Evolutionary conservation across 1,140 invertebrate genomes (phyloP).

Genomic region (Neodiprion pinetum): DNA sequence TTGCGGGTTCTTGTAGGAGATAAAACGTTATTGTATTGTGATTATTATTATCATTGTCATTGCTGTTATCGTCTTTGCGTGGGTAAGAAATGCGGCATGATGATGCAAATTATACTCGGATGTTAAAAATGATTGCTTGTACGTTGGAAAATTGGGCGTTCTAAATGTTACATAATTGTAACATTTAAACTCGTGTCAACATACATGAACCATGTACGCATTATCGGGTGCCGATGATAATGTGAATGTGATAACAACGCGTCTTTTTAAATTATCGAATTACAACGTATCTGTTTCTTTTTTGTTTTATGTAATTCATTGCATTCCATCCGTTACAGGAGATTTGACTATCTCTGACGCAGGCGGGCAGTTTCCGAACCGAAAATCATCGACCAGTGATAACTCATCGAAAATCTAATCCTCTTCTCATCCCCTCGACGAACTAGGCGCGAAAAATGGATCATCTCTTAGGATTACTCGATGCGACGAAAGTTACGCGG

Average conservation of each 20-base stretch:
- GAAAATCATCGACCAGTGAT: not conserved
- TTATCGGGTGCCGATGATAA: not conserved
- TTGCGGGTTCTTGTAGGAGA: no score
- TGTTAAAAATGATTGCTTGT: no score
- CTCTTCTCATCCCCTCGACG: not conserved
- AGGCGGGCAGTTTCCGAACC: not conserved
- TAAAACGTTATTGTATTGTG: no score
- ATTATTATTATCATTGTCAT: no score
- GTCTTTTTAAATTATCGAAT: no score
- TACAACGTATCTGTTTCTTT: not conserved
- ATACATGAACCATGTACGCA: no score
- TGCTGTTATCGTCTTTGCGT: no score
- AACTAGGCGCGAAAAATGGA: not conserved
- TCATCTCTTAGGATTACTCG: not conserved
- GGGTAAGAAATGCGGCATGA: no score
- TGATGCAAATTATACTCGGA: no score
- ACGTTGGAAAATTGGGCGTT: no score
- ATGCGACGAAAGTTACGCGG: not conserved
- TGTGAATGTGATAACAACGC: not conserved
- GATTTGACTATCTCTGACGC: not conserved
- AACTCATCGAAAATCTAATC: not conserved
- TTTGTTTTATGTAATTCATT: not conserved
- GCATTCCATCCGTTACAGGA: constrained; percentile 1
- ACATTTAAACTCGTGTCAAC: no score
- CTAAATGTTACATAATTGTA: no score